Conservation (phyloP, 2,888 invertebrate genomes). For the Fragum sueziense region DNA sequence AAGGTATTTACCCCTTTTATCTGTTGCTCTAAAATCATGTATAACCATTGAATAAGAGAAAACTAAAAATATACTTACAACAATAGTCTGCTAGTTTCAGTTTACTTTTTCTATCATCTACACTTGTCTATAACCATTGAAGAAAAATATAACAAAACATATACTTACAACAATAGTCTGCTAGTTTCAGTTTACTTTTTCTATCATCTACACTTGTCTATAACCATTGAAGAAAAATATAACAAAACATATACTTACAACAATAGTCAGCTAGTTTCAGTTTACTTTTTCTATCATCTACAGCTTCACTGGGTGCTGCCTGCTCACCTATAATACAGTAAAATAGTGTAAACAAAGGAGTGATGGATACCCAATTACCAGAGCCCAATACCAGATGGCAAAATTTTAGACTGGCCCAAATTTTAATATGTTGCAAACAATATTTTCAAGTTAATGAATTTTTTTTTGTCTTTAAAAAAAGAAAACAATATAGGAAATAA, state of each 20-base stretch:
- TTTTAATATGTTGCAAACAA: too few species aligned
- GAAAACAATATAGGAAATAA: not conserved
- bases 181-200: constrained; percentile 77
- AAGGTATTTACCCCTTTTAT: too few species aligned
- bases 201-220: constrained; percentile 75
- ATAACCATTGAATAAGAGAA: too few species aligned
- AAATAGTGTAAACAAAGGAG: not conserved
- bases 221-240: too few species aligned
- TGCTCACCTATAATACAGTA: constrained; percentile 71
- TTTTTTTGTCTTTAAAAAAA: too few species aligned
- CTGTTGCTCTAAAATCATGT: too few species aligned
- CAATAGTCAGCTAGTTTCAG: constrained; percentile 81
- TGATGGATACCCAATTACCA: not conserved
- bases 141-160: too few species aligned
- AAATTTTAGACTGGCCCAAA: not conserved
- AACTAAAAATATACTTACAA: too few species aligned
- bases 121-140: too few species aligned
- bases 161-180: constrained; percentile 81
- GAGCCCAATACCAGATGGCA: not conserved
- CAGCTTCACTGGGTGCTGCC: constrained; percentile 74
- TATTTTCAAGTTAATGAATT: not conserved
- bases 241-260: constrained; percentile 80
- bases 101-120: too few species aligned
- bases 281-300: constrained; percentile 74
- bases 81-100: too few species aligned